Evolutionary conservation across 2,888 invertebrate genomes (phyloP).

Genomic region (Trachelus stipa): DNA sequence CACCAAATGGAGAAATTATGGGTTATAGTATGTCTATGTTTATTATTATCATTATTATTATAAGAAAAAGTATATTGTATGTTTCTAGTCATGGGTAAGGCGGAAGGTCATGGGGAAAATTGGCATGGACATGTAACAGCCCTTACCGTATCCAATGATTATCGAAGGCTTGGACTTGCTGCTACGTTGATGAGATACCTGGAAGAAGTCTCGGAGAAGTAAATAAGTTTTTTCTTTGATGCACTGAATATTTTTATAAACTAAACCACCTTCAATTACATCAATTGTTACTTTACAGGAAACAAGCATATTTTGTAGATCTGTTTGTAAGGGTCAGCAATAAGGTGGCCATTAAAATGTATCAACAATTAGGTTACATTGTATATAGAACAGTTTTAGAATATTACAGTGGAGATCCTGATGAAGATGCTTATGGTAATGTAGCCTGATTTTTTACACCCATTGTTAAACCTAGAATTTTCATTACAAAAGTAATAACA

Average conservation of each 20-base stretch:
- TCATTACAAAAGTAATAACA: constrained; percentile 12
- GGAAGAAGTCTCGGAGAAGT: constrained; percentile 97
- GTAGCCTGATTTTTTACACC: not conserved
- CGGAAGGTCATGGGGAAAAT: constrained; percentile 94
- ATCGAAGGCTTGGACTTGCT: constrained; percentile 91
- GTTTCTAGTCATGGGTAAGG: constrained; percentile 96
- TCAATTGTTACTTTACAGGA: constrained; percentile 73
- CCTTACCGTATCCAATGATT: constrained; percentile 94
- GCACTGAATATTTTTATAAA: not conserved
- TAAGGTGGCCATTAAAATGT: constrained; percentile 97
- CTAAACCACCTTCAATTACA: not conserved
- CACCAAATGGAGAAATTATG: constrained; percentile 96
- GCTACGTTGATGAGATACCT: constrained; percentile 93
- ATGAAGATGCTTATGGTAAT: constrained; percentile 98
- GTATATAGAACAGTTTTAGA: constrained; percentile 96
- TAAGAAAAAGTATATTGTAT: not conserved
- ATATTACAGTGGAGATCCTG: constrained; percentile 97
- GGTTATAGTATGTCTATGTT: constrained; percentile 88
- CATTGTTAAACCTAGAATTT: constrained; percentile 1
- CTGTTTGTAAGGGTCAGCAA: constrained; percentile 98
- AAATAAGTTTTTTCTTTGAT: constrained; percentile 49
- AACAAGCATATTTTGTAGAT: constrained; percentile 97
- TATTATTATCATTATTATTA: not conserved
- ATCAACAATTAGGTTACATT: constrained; percentile 94
- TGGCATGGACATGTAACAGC: constrained; percentile 99